Evolutionary conservation across 2,797 vertebrate genomes (phyloP), one percentile per base, ranked within the genome.

Genomic region (Schizopygopsis malacanthus): DNA sequence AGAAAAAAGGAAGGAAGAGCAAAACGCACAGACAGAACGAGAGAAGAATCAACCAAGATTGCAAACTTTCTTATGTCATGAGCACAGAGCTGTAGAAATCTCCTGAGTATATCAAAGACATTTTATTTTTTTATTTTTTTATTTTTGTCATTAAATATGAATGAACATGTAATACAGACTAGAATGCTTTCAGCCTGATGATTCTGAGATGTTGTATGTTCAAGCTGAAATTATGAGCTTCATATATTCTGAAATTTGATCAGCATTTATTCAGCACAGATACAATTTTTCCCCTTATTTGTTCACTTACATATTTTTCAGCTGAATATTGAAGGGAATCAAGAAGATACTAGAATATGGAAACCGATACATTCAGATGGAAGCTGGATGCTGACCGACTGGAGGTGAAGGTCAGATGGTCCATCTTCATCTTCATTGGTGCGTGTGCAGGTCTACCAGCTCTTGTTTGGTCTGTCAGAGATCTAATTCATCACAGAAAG

Each of bases 341-440:
- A 4, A 12, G 16, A 41, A 39, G 28, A 41, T 7, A n/a, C 9
- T 4, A 59, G 77, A 79, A 61, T 3, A 41, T n/a, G 76, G 9
- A 12, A 10, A 0, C 8, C 2, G 0, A 43, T 43, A 43, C 41
- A 43, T 43, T 43, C 41, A 43, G 41, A 43, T 39, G 3, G 5
- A 15, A 33, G 6, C 15, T 67, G 12, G 15, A 6, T 0, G 25
- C 16, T 10, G 37, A 20, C 2, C 6, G 0, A 0, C 33, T 18
- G 5, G 11, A n/a, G 20, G 0, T 37, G 2, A 45, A 22, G 20
- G 22, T 71, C 65, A 82, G 67, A 59, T 10, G 0, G 0, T 78
- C 11, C 65, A 70, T 85, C 33, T 85, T 85, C 75, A 43, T 8
- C 63, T 18, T 45, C 16, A 56, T 11, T 43, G 2, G 12, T 41